Evolutionary conservation across 2,888 invertebrate genomes (phyloP), one percentile per base, ranked within the genome.

Genomic region (Suillia variegata): DNA sequence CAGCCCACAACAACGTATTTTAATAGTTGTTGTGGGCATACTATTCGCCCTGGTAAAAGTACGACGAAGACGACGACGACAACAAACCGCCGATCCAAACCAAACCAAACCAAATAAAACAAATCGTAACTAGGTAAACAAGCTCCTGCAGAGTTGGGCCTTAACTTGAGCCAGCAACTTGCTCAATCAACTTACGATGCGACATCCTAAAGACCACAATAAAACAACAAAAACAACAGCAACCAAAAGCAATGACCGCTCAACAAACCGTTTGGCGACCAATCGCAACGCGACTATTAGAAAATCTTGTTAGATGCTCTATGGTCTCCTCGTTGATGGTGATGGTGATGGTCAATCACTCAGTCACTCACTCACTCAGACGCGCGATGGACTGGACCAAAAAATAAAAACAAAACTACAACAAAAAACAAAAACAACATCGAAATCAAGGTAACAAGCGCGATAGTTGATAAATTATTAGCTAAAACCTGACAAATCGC

Each of bases 401-500:
- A 18, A 17, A 45, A 45, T 13, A 45, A 18, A 17, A 45, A 45
- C 45, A 45, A 22, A 52, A 20, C 18, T n/a, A 8, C 22, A 21
- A 38, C 22, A 49, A 22, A 38, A 33, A n/a, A n/a, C 42, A 13
- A 17, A 38, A 42, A 5, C 26, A 51, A 51, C 26, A 21, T 33
- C 22, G 18, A 57, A 34, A 56, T 31, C 51, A 22, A 12, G 26
- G 50, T 38, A 38, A 54, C 49, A 52, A 59, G 56, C 38, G 53
- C 42, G 48, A 17, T 17, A 53, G 61, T 58, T 64, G 68, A 65
- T 71, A 74, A 75, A 75, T 74, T 75, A 74, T 76, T 71, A 67
- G 72, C 69, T 65, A 67, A 76, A 75, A 70, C 70, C 73, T 75
- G 78, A 76, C 78, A 77, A 78, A 79, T 79, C 75, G 78, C 78